Conservation (phyloP, 1,140 invertebrate species). For the Leptinotarsa undecemlineata region DNA sequence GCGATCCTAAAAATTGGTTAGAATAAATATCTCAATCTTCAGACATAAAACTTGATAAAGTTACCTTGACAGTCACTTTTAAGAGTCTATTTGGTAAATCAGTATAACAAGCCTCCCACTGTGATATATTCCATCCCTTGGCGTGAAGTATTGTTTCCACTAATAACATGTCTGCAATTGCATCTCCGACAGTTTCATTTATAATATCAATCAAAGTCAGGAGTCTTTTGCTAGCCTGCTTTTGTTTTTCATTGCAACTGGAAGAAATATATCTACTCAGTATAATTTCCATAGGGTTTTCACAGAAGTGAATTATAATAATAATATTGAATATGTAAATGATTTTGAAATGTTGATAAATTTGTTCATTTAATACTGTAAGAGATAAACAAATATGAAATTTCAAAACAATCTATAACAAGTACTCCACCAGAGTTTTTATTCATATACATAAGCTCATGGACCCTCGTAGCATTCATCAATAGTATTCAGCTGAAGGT, state of each 20-base stretch:
- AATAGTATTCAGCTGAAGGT: too few relatives aligned
- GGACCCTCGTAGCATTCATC: too few relatives aligned
- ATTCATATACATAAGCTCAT: too few relatives aligned
- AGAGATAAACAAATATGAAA: too few relatives aligned
- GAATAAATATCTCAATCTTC: neutral
- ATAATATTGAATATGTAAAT: too few relatives aligned
- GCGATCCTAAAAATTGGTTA: slow-evolving; percentile 68
- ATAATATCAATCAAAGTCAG: slow-evolving; percentile 79
- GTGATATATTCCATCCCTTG: slow-evolving; percentile 74
- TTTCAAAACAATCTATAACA: too few relatives aligned
- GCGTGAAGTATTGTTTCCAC: slow-evolving; percentile 89
- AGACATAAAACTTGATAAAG: neutral
- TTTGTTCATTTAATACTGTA: too few relatives aligned
- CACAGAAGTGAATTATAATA: too few relatives aligned
- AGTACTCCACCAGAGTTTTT: too few relatives aligned
- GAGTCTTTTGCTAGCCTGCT: slow-evolving; percentile 65
- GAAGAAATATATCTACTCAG: neutral
- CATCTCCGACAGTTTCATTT: slow-evolving; percentile 96
- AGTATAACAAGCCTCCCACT: slow-evolving; percentile 81
- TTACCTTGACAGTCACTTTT: slow-evolving; percentile 81
- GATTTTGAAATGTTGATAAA: too few relatives aligned
- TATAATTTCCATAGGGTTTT: neutral
- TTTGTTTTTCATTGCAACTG: slow-evolving; percentile 55
- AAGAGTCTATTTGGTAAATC: slow-evolving; percentile 89
- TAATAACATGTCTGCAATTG: slow-evolving; percentile 91